A percentile compares a stretch with the other conserved stretches of the same genome.
phyloP scores from a whole-genome alignment of 2,888 invertebrate genomes.

The Noctua janthina region DNA sequence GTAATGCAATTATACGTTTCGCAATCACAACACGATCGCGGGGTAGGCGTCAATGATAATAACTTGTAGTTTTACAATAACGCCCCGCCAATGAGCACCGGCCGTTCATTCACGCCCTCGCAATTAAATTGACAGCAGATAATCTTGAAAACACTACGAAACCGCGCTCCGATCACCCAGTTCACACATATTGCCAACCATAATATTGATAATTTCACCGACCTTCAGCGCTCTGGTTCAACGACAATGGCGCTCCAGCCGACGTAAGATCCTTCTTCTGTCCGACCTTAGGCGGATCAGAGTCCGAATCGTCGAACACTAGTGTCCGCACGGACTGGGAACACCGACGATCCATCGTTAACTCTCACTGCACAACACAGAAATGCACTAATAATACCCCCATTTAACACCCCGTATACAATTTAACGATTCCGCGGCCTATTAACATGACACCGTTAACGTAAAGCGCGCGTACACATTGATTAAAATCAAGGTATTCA shows the following conservation, averaged over 20 bases:
- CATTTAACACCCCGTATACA: slow-evolving; percentile 81
- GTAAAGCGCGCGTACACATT: slow-evolving; percentile 60
- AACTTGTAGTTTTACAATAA: slow-evolving; percentile 51
- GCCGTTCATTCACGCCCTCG: slow-evolving; percentile 78
- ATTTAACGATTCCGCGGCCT: slow-evolving; percentile 66
- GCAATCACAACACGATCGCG: slow-evolving; percentile 51
- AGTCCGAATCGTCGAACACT: slow-evolving; percentile 93
- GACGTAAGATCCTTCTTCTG: slow-evolving; percentile 84
- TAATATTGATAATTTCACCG: slow-evolving; percentile 71
- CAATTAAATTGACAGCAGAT: slow-evolving; percentile 79
- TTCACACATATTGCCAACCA: slow-evolving; percentile 70
- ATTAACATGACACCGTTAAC: slow-evolving; percentile 73
- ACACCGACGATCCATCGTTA: slow-evolving; percentile 90
- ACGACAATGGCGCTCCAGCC: slow-evolving; percentile 81
- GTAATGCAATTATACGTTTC: slow-evolving; percentile 61
- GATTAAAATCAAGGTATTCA: slow-evolving; percentile 65
- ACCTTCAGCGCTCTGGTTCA: slow-evolving; percentile 88
- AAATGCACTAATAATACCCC: slow-evolving; percentile 84
- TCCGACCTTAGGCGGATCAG: slow-evolving; percentile 86
- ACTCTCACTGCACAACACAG: slow-evolving; percentile 85
- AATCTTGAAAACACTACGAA: slow-evolving; percentile 84
- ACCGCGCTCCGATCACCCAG: slow-evolving; percentile 65
- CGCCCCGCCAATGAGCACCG: slow-evolving; percentile 55
- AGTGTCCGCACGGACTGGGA: slow-evolving; percentile 94
- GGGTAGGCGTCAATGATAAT: slow-evolving; percentile 44